A percentile compares a stretch with the other conserved stretches of the same genome.
Conservation (phyloP, 2,113 vertebrate species). For the Limnothrissa miodon region DNA sequence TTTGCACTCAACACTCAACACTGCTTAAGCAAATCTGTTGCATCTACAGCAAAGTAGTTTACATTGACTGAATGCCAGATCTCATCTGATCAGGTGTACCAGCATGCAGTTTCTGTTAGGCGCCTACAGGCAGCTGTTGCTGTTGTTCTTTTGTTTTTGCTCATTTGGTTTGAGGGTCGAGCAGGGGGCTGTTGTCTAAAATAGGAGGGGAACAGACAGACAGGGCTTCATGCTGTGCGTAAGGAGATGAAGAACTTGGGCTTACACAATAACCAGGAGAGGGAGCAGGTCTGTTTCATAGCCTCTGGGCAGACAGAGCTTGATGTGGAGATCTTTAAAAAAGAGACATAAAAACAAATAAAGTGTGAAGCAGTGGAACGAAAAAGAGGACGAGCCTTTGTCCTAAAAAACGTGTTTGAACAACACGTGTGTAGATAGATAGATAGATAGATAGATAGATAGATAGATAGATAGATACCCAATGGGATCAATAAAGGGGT, state of each 20-base stretch:
- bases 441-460: too few species aligned
- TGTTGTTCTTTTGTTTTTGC: background rate
- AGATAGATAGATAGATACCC: too few species aligned
- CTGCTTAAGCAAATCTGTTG: background rate
- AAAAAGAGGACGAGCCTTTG: background rate
- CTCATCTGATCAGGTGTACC: background rate
- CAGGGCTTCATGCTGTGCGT: background rate
- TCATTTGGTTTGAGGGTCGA: background rate
- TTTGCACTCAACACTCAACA: background rate
- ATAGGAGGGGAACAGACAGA: background rate
- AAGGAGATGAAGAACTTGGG: background rate
- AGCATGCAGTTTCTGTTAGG: background rate
- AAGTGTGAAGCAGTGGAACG: background rate
- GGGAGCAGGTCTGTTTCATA: constrained; percentile 72
- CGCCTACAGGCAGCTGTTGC: background rate
- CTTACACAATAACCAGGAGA: constrained; percentile 78
- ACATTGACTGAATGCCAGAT: background rate
- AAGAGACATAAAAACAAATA: constrained; percentile 35
- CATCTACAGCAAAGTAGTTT: background rate
- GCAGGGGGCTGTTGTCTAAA: background rate
- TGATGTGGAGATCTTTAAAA: constrained; percentile 71
- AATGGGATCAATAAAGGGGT: too few species aligned
- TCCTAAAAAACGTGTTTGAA: background rate
- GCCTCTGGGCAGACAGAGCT: constrained; percentile 71
- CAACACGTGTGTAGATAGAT: too few species aligned